Percentiles rank a stretch among this genome's conserved stretches.
Conservation (phyloP, 2,113 vertebrate species). For the Grus americana region DNA sequence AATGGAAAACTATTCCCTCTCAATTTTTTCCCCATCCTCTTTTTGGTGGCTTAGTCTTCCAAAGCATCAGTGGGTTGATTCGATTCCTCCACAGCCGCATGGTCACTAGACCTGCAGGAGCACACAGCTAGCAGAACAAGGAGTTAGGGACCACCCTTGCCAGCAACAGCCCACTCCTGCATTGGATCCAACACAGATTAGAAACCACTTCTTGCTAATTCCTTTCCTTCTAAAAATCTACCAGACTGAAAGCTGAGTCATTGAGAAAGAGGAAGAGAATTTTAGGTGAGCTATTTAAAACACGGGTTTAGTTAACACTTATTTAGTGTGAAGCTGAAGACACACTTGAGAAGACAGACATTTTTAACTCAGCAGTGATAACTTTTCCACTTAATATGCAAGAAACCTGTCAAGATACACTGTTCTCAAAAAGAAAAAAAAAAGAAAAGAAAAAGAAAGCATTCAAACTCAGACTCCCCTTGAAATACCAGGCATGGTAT, state of each 20-base stretch:
- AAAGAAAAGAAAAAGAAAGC: not conserved
- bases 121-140: not conserved
- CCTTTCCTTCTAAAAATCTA: not conserved
- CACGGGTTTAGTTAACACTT: not conserved
- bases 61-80: not conserved
- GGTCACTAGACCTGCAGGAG: not conserved
- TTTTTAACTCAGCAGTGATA: constrained; percentile 23
- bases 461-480: not conserved
- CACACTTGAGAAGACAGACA: not conserved
- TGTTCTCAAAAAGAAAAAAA: not conserved
- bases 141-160: not conserved
- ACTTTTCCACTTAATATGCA: not conserved
- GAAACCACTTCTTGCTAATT: not conserved
- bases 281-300: constrained; percentile 21
- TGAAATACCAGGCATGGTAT: not conserved
- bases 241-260: constrained; percentile 41
- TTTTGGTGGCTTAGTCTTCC: not conserved
- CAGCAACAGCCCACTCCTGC: not conserved
- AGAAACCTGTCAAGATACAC: not conserved
- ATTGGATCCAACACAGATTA: not conserved
- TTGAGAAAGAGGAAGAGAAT: constrained; percentile 35
- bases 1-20: not conserved
- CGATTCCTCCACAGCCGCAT: fast-evolving
- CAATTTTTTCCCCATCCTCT: not conserved
- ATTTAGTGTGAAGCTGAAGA: not conserved